Base-by-base conservation (phyloP, 2,888 invertebrate species). In the Carcina quercana region DNA sequence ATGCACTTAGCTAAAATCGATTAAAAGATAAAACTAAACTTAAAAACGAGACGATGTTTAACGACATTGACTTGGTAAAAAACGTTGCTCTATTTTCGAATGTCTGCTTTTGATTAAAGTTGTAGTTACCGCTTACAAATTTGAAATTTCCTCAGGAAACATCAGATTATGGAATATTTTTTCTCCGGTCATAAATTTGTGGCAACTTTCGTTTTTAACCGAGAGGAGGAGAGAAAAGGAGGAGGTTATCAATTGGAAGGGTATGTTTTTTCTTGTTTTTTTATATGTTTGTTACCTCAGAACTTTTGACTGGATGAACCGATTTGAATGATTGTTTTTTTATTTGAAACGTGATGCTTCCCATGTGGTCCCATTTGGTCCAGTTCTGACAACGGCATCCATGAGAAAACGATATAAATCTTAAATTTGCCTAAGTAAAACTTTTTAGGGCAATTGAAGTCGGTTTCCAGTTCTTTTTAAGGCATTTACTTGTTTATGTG, bases 1-100 rank as follows among this genome's bases (percentile, higher is more conserved):
- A 62, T 35, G 53, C 72, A 74, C 75, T 75, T 69, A 69, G 47
- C 54, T 27, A 40, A 41, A 45, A 39, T 47, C 34, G 48, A 50
- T 55, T 50, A 56, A 61, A 53, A 63, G 55, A 54, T 59, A 58
- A 57, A 53, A 40, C 36, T 34, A 41, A 43, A 7, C 29, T 49
- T 70, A 72, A 78, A 78, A 79, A 79, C 68, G 70, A 68, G 74
- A 72, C 75, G 72, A 68, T 66, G 53, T 61, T 65, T 70, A 70
- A 73, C 67, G 61, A 64, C 57, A 61, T 62, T 55, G 53, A 47
- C 49, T 37, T 19, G 33, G 39, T 48, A 54, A 68, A 64, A 63
- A 59, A 56, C 52, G 53, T 53, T 46, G 43, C 21, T 34, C 30
- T 37, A 35, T 36, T 24, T 25, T 24, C 5, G 20, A 28, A 35